A percentile compares a stretch with the other conserved stretches of the same genome.
phyloP scores from a whole-genome alignment of 2,888 invertebrate species.

The Venustoraphidia nigricollis region DNA sequence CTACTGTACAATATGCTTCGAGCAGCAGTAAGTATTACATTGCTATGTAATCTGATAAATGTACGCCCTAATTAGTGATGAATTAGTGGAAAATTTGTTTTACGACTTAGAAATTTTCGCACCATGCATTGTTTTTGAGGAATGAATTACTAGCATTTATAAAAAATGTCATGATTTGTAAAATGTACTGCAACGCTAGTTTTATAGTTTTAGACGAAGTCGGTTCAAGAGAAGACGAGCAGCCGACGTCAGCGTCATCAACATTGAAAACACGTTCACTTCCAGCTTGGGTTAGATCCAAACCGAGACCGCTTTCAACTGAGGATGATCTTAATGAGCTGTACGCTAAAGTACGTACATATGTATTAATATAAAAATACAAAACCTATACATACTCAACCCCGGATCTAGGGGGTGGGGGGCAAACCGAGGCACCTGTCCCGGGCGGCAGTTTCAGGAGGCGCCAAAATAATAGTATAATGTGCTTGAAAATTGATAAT shows the following conservation, averaged over 20 bases:
- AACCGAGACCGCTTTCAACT: conserved; percentile 49
- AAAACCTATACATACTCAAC: too few species aligned
- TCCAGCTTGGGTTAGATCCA: conserved; percentile 56
- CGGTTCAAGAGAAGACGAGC: conserved; percentile 27
- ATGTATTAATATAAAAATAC: not conserved
- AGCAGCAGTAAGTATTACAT: conserved; percentile 40
- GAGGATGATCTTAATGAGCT: conserved; percentile 53
- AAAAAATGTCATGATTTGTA: conserved; percentile 5
- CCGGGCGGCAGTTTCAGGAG: too few species aligned
- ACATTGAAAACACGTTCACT: conserved; percentile 46
- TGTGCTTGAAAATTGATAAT: too few species aligned
- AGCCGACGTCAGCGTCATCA: conserved; percentile 30
- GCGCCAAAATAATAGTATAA: too few species aligned
- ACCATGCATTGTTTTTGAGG: conserved; percentile 5
- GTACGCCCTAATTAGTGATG: not conserved
- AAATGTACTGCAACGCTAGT: not conserved
- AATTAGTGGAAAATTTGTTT: not conserved
- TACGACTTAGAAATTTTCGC: not conserved
- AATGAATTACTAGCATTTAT: not conserved
- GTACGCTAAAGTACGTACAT: conserved; percentile 43
- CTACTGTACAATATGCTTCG: conserved; percentile 41
- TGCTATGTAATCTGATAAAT: not conserved
- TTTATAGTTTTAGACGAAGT: conserved; percentile 43
- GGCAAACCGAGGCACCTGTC: too few species aligned
- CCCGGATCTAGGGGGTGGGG: too few species aligned